phyloP scores from a whole-genome alignment of 2,888 invertebrate species.

The Agapetus fuscipes region DNA sequence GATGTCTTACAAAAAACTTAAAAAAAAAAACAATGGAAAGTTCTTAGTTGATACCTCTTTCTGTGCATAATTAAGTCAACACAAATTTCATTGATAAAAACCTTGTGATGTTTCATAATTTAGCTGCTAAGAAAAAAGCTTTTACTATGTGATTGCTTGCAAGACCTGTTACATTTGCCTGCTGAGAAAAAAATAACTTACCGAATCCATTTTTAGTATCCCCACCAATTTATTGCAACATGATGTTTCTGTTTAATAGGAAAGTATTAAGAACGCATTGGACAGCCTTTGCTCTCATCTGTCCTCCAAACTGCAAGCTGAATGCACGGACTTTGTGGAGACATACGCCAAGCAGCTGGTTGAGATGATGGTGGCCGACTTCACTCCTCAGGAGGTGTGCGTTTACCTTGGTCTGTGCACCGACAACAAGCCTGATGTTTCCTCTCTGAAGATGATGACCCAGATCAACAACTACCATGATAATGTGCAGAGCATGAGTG shows the following conservation, averaged over 20 bases:
- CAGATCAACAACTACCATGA: slow-evolving; percentile 33
- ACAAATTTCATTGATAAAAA: no score
- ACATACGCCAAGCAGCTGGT: slow-evolving; percentile 66
- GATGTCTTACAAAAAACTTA: no score
- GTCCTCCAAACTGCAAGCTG: slow-evolving; percentile 48
- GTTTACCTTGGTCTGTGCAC: slow-evolving; percentile 65
- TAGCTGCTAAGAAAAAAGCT: no score
- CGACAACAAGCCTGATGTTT: slow-evolving; percentile 35
- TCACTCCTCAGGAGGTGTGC: slow-evolving; percentile 69
- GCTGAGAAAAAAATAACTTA: no score
- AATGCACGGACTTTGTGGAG: slow-evolving; percentile 69
- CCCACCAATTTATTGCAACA: no score
- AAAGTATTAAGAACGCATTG: slow-evolving; percentile 57
- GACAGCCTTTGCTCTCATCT: slow-evolving; percentile 61
- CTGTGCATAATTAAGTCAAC: no score
- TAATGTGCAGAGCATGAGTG: slow-evolving; percentile 32
- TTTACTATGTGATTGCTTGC: no score
- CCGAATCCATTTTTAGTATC: no score
- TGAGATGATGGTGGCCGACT: slow-evolving; percentile 67
- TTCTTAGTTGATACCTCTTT: no score
- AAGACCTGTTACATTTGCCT: no score
- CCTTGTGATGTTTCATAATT: no score
- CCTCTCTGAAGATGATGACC: slow-evolving; percentile 23
- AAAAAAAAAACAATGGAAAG: no score
- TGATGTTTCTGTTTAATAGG: slow-evolving; percentile 37